Evolutionary conservation across 2,888 invertebrate genomes (phyloP).

Genomic region (Parnassius smintheus): DNA sequence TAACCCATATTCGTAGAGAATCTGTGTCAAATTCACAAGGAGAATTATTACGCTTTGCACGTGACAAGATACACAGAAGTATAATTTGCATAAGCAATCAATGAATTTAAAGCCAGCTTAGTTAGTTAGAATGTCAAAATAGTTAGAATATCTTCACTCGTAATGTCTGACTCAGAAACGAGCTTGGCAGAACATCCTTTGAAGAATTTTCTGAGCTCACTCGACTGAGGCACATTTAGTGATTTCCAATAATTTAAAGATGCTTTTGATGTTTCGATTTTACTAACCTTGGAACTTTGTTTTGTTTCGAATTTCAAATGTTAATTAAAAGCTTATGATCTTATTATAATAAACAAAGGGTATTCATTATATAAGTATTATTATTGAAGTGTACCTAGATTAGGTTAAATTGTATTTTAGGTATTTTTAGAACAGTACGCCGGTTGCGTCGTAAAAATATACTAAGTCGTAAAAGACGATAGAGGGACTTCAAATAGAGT

Average conservation of each 20-base stretch:
- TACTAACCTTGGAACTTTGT: not conserved
- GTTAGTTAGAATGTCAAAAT: no score
- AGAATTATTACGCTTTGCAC: conserved; percentile 16
- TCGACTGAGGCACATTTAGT: conserved; percentile 1
- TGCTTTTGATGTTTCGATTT: not conserved
- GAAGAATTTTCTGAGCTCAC: conserved; percentile 15
- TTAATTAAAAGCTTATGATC: no score
- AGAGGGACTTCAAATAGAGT: no score
- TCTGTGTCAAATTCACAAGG: conserved; percentile 16
- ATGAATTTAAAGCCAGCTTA: conserved; percentile 1
- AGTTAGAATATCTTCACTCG: conserved; percentile 6
- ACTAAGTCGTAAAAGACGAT: no score
- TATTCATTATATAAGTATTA: no score
- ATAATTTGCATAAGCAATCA: conserved; percentile 19
- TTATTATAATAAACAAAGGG: no score
- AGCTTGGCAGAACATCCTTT: conserved; percentile 4
- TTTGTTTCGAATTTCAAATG: no score
- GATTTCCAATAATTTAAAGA: conserved; percentile 10
- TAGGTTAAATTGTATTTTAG: no score
- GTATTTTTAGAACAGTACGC: no score
- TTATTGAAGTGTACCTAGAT: no score
- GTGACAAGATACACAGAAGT: conserved; percentile 8
- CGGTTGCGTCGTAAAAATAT: no score
- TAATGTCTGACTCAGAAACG: conserved; percentile 8
- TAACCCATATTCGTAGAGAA: conserved; percentile 1